Evolutionary conservation across 2,888 invertebrate genomes (phyloP).

Genomic region (Priocnemis perturbator): DNA sequence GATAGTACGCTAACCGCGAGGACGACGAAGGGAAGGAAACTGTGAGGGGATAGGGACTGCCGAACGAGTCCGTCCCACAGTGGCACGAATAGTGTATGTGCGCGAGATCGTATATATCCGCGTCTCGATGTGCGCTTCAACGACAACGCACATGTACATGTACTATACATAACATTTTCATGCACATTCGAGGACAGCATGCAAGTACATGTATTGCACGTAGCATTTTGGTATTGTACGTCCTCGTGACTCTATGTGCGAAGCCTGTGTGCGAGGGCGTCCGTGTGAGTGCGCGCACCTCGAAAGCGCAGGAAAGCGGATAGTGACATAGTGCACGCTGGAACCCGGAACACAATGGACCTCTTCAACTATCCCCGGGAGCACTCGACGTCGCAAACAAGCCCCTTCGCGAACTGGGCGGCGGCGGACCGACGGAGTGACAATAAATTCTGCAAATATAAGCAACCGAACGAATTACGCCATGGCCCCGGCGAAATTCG

Average conservation of each 20-base stretch:
- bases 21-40: neutral
- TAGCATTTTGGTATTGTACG: no score
- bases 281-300: slow-evolving; percentile 21
- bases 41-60: neutral
- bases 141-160: no score
- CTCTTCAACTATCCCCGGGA: slow-evolving; percentile 63
- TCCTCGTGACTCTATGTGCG: no score
- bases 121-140: no score
- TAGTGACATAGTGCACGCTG: slow-evolving; percentile 57
- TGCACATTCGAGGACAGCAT: neutral
- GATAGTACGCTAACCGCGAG: neutral
- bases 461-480: slow-evolving; percentile 55
- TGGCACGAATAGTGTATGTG: no score
- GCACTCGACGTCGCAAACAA: slow-evolving; percentile 69
- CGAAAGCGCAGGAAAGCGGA: slow-evolving; percentile 61
- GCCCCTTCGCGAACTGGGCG: slow-evolving; percentile 57
- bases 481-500: slow-evolving; percentile 35
- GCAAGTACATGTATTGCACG: no score
- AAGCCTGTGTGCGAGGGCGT: slow-evolving; percentile 4
- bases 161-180: no score
- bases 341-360: slow-evolving; percentile 62
- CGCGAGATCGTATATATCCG: no score
- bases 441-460: slow-evolving; percentile 60
- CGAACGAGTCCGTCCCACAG: neutral
- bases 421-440: slow-evolving; percentile 37